Conservation (phyloP, 2,888 invertebrate genomes). For the Epinotia bilunana region DNA sequence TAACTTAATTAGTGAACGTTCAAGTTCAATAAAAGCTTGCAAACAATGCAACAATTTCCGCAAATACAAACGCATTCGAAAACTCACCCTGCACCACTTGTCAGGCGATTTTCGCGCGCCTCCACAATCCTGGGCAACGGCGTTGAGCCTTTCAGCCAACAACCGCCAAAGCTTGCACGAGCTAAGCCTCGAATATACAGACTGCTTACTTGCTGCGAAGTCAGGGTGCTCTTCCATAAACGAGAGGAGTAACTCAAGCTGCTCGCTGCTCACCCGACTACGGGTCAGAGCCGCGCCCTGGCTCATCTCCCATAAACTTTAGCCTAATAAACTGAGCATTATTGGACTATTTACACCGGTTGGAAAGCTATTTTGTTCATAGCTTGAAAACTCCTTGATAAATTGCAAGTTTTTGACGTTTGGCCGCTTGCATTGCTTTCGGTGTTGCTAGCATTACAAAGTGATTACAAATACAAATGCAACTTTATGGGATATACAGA, state of each 20-base stretch:
- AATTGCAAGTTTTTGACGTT: conserved; percentile 8
- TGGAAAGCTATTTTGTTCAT: neutral
- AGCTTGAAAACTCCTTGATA: neutral
- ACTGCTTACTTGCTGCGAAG: conserved; percentile 77
- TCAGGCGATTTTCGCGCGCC: conserved; percentile 78
- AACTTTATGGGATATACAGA: too few species aligned
- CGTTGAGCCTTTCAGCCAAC: conserved; percentile 77
- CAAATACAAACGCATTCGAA: neutral
- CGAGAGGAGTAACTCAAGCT: conserved; percentile 71
- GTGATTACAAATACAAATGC: too few species aligned
- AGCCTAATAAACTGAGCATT: conserved; percentile 21
- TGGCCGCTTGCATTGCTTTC: neutral
- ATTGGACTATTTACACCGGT: neutral
- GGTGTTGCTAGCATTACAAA: conserved; percentile 2
- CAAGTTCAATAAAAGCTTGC: too few species aligned
- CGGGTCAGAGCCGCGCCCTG: conserved; percentile 66
- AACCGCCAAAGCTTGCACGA: conserved; percentile 78
- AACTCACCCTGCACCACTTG: conserved; percentile 78
- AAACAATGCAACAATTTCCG: too few species aligned
- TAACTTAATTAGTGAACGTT: too few species aligned
- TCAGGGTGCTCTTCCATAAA: conserved; percentile 82
- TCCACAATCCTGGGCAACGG: conserved; percentile 70
- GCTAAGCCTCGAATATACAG: conserved; percentile 77
- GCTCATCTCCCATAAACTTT: conserved; percentile 43
- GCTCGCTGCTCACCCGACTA: conserved; percentile 77